Evolutionary conservation across 2,113 vertebrate genomes (phyloP).

Genomic region (Tautogolabrus adspersus): DNA sequence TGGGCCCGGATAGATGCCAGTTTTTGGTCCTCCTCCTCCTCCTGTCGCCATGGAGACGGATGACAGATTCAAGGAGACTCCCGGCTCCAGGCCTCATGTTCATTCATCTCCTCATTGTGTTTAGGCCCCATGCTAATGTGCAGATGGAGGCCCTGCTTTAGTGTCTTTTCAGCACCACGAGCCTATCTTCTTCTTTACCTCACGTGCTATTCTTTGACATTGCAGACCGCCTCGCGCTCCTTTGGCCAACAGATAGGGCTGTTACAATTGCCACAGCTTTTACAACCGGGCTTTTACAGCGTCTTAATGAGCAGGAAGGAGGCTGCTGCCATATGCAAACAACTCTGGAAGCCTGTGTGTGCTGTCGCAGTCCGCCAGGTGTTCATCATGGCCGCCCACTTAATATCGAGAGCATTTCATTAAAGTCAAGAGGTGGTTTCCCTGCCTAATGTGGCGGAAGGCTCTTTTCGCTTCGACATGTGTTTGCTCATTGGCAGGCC

Average conservation of each 20-base stretch:
- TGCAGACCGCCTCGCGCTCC: constrained; percentile 7
- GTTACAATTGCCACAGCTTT: background rate
- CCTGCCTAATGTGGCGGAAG: constrained; percentile 77
- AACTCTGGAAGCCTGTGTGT: constrained; percentile 44
- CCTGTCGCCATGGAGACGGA: constrained; percentile 79
- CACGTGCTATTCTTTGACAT: constrained; percentile 30
- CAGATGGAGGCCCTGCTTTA: constrained; percentile 54
- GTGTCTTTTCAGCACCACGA: no score
- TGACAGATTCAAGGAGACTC: constrained; percentile 81
- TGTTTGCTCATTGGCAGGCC: constrained; percentile 61
- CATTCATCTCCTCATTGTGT: constrained; percentile 74
- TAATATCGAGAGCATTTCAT: constrained; percentile 75
- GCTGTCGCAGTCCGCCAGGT: constrained; percentile 72
- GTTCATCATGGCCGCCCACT: constrained; percentile 69
- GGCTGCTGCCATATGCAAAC: constrained; percentile 58
- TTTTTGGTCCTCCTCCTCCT: constrained; percentile 68
- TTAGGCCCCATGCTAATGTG: constrained; percentile 70
- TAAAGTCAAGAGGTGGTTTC: constrained; percentile 72
- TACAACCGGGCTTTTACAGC: constrained; percentile 2
- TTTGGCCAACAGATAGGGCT: background rate
- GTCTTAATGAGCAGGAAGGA: constrained; percentile 30
- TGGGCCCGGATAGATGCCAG: constrained; percentile 72
- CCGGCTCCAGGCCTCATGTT: constrained; percentile 71
- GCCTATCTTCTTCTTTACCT: background rate
- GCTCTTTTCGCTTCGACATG: constrained; percentile 27